A percentile compares a stretch with the other conserved stretches of the same genome.
Evolutionary conservation across 2,797 vertebrate species (phyloP).

Genomic region (Columba guinea): DNA sequence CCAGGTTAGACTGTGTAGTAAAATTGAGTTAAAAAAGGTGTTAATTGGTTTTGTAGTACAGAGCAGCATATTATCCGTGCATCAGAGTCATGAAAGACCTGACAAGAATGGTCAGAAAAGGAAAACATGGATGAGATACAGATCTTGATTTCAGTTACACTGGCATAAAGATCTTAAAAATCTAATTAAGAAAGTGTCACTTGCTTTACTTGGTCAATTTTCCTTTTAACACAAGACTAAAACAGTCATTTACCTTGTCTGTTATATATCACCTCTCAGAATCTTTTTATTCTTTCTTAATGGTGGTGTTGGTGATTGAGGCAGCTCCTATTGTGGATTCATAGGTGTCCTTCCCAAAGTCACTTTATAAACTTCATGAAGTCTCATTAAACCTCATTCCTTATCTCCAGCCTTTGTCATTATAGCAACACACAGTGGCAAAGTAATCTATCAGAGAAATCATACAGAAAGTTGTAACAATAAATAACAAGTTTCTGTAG

Average conservation of each 20-base stretch:
- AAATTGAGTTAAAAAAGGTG: background rate
- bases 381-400: background rate
- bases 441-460: background rate
- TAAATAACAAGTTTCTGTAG: background rate
- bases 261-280: background rate
- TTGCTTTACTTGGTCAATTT: background rate
- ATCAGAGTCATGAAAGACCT: background rate
- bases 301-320: background rate
- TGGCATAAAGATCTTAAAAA: slow-evolving; percentile 1
- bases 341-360: background rate
- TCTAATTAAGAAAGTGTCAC: background rate
- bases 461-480: background rate
- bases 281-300: background rate
- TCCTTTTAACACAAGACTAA: background rate
- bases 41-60: background rate
- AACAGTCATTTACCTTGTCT: background rate
- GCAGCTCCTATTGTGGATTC: background rate
- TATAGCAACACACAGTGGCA: background rate
- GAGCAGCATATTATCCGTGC: background rate
- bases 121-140: background rate
- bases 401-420: background rate
- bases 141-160: background rate
- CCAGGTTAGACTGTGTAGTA: background rate
- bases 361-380: background rate
- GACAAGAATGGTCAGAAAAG: background rate